A percentile compares a stretch with the other conserved stretches of the same genome.
Evolutionary conservation across 2,797 vertebrate genomes (phyloP).

Genomic region (Xerus rutilus): DNA sequence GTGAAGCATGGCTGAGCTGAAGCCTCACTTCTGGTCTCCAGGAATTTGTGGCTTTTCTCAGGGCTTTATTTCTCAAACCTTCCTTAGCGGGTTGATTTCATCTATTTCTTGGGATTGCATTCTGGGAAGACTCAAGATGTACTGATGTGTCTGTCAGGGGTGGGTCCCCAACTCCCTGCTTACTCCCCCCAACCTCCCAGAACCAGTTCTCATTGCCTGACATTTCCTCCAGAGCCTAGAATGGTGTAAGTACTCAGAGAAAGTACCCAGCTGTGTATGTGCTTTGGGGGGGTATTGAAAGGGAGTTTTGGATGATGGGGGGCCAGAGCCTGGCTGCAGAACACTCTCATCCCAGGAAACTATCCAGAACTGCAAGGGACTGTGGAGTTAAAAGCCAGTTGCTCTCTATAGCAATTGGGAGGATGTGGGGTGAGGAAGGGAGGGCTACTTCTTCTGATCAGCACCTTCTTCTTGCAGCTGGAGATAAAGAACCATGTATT

Average conservation of each 20-base stretch:
- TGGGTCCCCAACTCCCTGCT: background rate
- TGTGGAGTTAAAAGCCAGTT: background rate
- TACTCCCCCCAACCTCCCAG: background rate
- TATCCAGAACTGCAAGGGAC: background rate
- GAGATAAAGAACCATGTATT: conserved; percentile 98
- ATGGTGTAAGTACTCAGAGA: background rate
- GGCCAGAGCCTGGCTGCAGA: background rate
- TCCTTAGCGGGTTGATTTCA: background rate
- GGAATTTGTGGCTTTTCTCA: background rate
- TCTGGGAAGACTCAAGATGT: conserved; percentile 37
- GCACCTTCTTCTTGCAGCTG: conserved; percentile 88
- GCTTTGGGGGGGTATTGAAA: background rate
- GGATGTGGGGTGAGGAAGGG: fast-evolving
- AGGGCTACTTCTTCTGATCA: conserved; percentile 24
- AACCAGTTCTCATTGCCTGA: background rate
- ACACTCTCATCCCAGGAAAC: background rate
- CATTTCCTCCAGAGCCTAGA: background rate
- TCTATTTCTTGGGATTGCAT: conserved; percentile 15
- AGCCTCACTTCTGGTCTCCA: background rate
- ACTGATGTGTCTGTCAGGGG: background rate
- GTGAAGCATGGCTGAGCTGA: background rate
- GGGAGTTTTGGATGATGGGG: background rate
- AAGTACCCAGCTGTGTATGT: background rate
- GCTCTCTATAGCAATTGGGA: background rate
- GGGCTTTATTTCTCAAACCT: background rate